Percentiles rank a stretch among this genome's conserved stretches.
Evolutionary conservation across 2,797 vertebrate species (phyloP).

Genomic region (Syndactyla subalaris): DNA sequence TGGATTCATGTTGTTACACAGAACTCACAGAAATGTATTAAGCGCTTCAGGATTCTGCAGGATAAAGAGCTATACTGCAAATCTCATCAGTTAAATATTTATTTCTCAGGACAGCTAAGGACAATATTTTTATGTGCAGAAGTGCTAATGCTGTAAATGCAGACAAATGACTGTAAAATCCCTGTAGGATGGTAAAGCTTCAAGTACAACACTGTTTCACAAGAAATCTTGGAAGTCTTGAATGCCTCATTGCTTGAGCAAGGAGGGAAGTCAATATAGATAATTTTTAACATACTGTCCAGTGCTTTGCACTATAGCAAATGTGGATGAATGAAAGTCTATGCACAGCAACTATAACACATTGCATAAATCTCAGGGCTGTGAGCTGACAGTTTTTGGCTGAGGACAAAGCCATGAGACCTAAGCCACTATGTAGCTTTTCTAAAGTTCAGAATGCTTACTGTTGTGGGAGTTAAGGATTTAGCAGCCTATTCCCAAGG

Average conservation of each 20-base stretch:
- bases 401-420: neutral
- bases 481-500: neutral
- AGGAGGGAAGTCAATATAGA: neutral
- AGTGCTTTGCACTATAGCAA: neutral
- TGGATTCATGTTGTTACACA: neutral
- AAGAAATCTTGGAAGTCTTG: neutral
- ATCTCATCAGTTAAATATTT: constrained; percentile 15
- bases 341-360: neutral
- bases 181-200: neutral
- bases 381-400: neutral
- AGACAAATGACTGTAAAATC: constrained; percentile 23
- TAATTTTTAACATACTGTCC: neutral
- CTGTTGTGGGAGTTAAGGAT: neutral
- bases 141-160: neutral
- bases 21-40: neutral
- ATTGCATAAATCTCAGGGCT: neutral
- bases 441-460: neutral
- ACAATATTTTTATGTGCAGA: neutral
- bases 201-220: neutral
- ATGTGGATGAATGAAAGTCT: neutral
- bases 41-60: neutral
- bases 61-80: neutral
- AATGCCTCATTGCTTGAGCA: neutral
- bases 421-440: neutral
- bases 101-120: neutral